A percentile compares a stretch with the other conserved stretches of the same genome.
These are phyloP conservation scores for Syngnathoides biaculeatus DNA, from an alignment of 2,113 vertebrate genomes.

Conservation along the genomic window DNA sequence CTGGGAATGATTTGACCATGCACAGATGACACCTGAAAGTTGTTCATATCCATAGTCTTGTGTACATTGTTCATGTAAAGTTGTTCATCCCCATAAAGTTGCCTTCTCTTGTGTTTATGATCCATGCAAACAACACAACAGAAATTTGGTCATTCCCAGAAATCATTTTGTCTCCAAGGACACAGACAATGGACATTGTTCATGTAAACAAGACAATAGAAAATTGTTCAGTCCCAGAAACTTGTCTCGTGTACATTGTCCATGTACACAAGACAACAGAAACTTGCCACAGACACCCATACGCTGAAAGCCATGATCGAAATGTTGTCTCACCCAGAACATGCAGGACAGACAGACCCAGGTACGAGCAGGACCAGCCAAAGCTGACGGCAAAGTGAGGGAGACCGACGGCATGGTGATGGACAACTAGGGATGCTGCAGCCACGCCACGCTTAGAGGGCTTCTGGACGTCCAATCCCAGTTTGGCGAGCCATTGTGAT, in stretches of 20 bases:
- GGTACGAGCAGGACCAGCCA: slow-evolving; percentile 76
- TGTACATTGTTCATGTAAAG: background rate
- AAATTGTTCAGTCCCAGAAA: background rate
- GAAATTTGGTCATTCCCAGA: background rate
- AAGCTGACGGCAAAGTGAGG: slow-evolving; percentile 64
- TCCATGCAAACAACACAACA: background rate
- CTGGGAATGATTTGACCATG: background rate
- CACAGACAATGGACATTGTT: no score
- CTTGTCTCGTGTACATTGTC: background rate
- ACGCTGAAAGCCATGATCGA: background rate
- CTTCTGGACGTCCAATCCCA: slow-evolving; percentile 52
- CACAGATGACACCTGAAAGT: background rate
- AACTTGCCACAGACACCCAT: background rate
- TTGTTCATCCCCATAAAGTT: background rate
- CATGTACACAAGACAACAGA: background rate
- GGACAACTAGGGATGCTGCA: slow-evolving; percentile 29
- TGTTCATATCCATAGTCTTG: background rate
- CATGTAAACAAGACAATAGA: background rate
- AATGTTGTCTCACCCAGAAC: slow-evolving; percentile 80
- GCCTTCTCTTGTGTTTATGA: background rate
- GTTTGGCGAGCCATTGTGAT: slow-evolving; percentile 61
- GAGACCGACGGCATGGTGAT: slow-evolving; percentile 76
- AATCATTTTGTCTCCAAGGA: background rate
- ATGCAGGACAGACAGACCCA: slow-evolving; percentile 92
- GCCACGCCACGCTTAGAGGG: slow-evolving; percentile 30